Percentiles rank a stretch among this genome's conserved stretches.
phyloP scores from a whole-genome alignment of 2,888 invertebrate species.

The Gastrophysa polygoni region DNA sequence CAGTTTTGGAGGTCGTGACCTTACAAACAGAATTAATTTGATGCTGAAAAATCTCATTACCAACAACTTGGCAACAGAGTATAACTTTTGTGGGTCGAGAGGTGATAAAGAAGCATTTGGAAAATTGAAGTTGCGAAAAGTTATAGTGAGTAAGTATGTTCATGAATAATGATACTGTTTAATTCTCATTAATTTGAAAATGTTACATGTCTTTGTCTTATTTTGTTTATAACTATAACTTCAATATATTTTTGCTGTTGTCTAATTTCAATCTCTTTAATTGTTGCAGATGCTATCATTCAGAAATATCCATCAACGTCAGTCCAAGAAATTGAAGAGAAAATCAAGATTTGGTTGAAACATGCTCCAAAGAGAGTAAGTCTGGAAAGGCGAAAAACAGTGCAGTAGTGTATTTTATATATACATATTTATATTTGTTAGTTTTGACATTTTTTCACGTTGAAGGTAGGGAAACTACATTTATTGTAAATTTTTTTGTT shows the following conservation, averaged over 20 bases:
- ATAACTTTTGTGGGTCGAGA: slow-evolving; percentile 10
- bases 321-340: not conserved
- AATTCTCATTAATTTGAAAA: too few species aligned
- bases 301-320: not conserved
- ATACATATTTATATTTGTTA: not conserved
- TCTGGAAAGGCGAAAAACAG: slow-evolving; percentile 9
- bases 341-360: not conserved
- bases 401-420: slow-evolving; percentile 12
- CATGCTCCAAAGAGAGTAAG: slow-evolving; percentile 13
- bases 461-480: too few species aligned
- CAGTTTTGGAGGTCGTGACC: slow-evolving; percentile 8
- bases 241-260: not conserved
- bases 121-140: slow-evolving; percentile 9
- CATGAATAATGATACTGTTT: not conserved
- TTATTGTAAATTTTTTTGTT: not conserved
- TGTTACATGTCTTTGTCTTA: too few species aligned
- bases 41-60: slow-evolving; percentile 12
- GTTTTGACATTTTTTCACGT: slow-evolving; percentile 2
- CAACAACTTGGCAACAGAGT: not conserved
- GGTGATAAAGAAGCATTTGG: slow-evolving; percentile 11
- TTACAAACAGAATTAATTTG: slow-evolving; percentile 8
- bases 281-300: not conserved
- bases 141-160: slow-evolving; percentile 4
- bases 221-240: too few species aligned
- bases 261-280: not conserved